Percentiles rank a stretch among this genome's conserved stretches.
Evolutionary conservation across 2,797 vertebrate species (phyloP).

Genomic region (Pseudomugil tenellus): DNA sequence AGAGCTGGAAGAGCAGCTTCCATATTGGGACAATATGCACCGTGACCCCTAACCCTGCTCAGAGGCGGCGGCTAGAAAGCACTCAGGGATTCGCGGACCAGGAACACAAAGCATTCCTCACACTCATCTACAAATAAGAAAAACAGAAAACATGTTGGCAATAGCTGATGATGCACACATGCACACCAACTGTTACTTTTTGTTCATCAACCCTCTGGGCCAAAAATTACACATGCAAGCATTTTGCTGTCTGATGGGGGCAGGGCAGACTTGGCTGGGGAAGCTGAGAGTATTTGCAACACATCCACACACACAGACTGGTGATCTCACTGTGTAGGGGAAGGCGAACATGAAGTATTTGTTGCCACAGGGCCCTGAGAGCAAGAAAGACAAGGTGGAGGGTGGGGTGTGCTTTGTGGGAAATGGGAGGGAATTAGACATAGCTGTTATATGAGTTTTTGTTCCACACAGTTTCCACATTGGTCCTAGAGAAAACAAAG

Average conservation of each 20-base stretch:
- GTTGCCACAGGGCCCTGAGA: slow-evolving; percentile 62
- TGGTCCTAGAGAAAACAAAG: slow-evolving; percentile 62
- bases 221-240: slow-evolving; percentile 77
- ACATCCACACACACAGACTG: slow-evolving; percentile 55
- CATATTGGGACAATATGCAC: slow-evolving; percentile 79
- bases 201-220: slow-evolving; percentile 59
- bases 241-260: slow-evolving; percentile 75
- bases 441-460: slow-evolving; percentile 63
- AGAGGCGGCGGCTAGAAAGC: slow-evolving; percentile 54
- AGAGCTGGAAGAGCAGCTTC: slow-evolving; percentile 67
- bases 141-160: slow-evolving; percentile 65
- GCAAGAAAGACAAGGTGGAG: slow-evolving; percentile 23
- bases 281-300: slow-evolving; percentile 67
- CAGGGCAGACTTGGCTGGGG: slow-evolving; percentile 74
- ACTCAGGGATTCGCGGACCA: slow-evolving; percentile 46
- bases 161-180: slow-evolving; percentile 65
- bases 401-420: slow-evolving; percentile 57
- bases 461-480: slow-evolving; percentile 63
- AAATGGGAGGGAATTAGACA: slow-evolving; percentile 65
- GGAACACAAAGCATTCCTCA: slow-evolving; percentile 62
- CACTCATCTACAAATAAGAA: slow-evolving; percentile 49
- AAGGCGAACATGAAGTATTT: slow-evolving; percentile 73
- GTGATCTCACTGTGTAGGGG: slow-evolving; percentile 71
- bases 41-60: slow-evolving; percentile 70
- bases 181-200: slow-evolving; percentile 79